Base-by-base conservation (phyloP, 2,888 invertebrate genomes). In the Hirtodrosophila duncani region DNA sequence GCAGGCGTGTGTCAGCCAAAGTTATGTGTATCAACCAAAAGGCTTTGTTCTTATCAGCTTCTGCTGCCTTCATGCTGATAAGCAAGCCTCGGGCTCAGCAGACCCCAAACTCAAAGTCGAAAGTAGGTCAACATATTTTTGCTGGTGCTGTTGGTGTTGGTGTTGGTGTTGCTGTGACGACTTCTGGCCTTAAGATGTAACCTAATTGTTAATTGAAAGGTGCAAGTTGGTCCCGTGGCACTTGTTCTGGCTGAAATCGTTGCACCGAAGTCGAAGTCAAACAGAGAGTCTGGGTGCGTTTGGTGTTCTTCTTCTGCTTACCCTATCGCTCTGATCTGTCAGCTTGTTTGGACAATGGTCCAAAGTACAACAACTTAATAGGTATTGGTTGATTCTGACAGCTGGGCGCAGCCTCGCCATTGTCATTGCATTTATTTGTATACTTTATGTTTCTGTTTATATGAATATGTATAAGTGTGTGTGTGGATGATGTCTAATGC, bases 91-190 rank as follows among this genome's bases (percentile, higher is more conserved):
- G n/a, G n/a, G n/a, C n/a, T n/a, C n/a, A n/a, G n/a, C n/a, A n/a
- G n/a, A n/a, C n/a, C n/a, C n/a, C n/a, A n/a, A n/a, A n/a, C n/a
- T n/a, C n/a, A 24, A 9, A 23, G 17, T 20, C 27, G 16, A 24
- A 58, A 39, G 42, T 63, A 41, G 60, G 51, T 60, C 63, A 66
- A 44, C 60, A 46, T 44, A 46, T 49, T 53, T 62, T 20, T 21
- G 11, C 23, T 44, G 34, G 34, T 45, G 36, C 41, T n/a, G n/a
- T n/a, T n/a, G n/a, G n/a, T n/a, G n/a, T n/a, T n/a, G n/a, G n/a
- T n/a, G n/a, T n/a, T n/a, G n/a, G n/a, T n/a, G n/a, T n/a, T n/a
- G n/a, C 11, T 21, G 11, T 34, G 34, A 20, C 21, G 34, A 13
- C 13, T 30, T 34, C 41, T 13, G 36, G 30, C 31, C n/a, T 14